Evolutionary conservation across 2,113 vertebrate genomes (phyloP), one percentile per base, ranked within the genome.

Genomic region (Sorex araneus): DNA sequence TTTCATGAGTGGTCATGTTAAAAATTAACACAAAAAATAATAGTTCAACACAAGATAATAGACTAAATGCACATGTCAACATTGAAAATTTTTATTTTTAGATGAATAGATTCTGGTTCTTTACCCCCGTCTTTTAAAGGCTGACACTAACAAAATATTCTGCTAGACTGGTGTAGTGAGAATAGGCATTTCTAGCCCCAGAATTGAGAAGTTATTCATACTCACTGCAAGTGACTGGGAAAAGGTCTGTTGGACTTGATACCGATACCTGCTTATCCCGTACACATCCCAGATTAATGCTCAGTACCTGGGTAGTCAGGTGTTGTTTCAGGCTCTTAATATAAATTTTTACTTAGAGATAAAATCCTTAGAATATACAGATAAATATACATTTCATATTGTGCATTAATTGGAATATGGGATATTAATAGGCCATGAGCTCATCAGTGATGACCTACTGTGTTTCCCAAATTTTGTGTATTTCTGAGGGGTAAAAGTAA

Each of bases 121-220:
- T 83, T 76, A 21, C 30, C 21, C 21, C 23, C 54, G 16, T 74
- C 54, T 82, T 76, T 73, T 73, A 25, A 77, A 91, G n/a, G n/a
- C 11, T 69, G 84, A 43, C 5, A 84, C 12, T 54, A 8, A n/a
- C 66, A 54, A 84, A 70, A 47, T 1, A 43, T 86, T 78, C 69
- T 71, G 2, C 43, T 40, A 50, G 23, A 16, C 7, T 83, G 8
- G 12, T 30, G 4, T 23, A 28, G 0, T 36, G 21, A 32, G 45
- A 19, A 25, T 30, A 66, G 27, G 21, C 54, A 25, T 2, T 8
- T 15, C 21, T 84, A 32, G 15, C 2, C 21, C 8, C 69, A 32
- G 30, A 0, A 15, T 36, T 43, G 7, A 32, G 32, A 86, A 7
- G 6, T 76, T 32, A 83, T 10, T 36, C 30, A 16, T 54, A 54